Evolutionary conservation across 2,797 vertebrate species (phyloP), one percentile per base, ranked within the genome.

Genomic region (Semotilus atromaculatus): DNA sequence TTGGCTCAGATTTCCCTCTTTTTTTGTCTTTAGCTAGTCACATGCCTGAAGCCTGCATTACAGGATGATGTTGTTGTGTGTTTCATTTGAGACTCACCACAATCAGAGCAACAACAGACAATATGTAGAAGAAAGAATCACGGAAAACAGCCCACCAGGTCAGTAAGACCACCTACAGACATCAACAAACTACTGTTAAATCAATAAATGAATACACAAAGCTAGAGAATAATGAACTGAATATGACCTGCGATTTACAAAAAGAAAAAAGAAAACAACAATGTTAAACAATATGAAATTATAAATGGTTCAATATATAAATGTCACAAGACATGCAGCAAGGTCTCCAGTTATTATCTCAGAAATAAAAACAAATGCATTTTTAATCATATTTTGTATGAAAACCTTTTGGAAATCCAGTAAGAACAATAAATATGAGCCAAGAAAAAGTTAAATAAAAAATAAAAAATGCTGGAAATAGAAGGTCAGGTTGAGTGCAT

Each of bases 131-230:
- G 85, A 95, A 91, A 18, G 98, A 99, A 92, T 99, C 98, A 64
- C 98, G 95, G 93, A 96, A 99, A 88, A 99, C 97, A 0, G 98
- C 95, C 97, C 98, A 99, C 95, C 95, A 96, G 1, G 97, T 99
- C 90, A 99, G 92, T 67, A 94, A 89, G 83, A 99, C 98, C 91
- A 99, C 98, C 98, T 99, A 81, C 51, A 80, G n/a, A 86, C 66
- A 80, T 19, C 11, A 81, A 48, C 66, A 9, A 3, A 26, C 26
- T 18, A 38, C 53, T 2, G 16, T 74, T 26, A 62, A n/a, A n/a
- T 26, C 48, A 43, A 19, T 38, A 5, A 8, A 60, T 11, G 1
- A 40, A 72, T 19, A 76, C 73, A 58, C 73, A 31, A 64, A 8
- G 58, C 11, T 29, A 29, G 13, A 62, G 13, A 62, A 62, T 1